Evolutionary conservation across 2,113 vertebrate species (phyloP).

Genomic region (Nothocercus nigrocapillus): DNA sequence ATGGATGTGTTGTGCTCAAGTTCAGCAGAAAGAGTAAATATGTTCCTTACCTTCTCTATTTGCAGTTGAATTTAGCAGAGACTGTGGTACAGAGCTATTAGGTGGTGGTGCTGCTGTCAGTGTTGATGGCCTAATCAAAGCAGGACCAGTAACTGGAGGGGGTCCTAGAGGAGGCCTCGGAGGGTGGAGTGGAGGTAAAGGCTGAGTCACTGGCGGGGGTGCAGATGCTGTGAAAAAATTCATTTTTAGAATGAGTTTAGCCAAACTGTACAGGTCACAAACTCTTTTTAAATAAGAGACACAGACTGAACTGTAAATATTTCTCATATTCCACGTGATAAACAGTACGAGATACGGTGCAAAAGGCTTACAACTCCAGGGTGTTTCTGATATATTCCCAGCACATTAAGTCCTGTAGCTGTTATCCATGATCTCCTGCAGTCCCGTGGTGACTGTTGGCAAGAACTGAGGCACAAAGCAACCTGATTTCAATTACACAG

Average conservation of each 20-base stretch:
- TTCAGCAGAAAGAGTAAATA: neutral
- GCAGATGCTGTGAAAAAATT: slow-evolving; percentile 74
- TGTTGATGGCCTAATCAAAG: slow-evolving; percentile 69
- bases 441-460: neutral
- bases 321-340: neutral
- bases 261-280: neutral
- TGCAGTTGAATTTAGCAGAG: slow-evolving; percentile 61
- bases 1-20: neutral
- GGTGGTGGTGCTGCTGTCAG: slow-evolving; percentile 71
- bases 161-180: slow-evolving; percentile 78
- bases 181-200: slow-evolving; percentile 80
- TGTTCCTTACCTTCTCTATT: slow-evolving; percentile 81
- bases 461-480: neutral
- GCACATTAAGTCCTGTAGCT: neutral
- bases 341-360: neutral
- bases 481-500: neutral
- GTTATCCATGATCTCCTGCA: neutral
- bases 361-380: neutral
- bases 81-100: slow-evolving; percentile 31
- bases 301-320: neutral
- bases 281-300: neutral
- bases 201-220: slow-evolving; percentile 78
- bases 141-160: slow-evolving; percentile 73
- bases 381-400: neutral
- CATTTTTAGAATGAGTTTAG: slow-evolving; percentile 9